Evolutionary conservation across 2,888 invertebrate species (phyloP).

Genomic region (Tridacna gigas): DNA sequence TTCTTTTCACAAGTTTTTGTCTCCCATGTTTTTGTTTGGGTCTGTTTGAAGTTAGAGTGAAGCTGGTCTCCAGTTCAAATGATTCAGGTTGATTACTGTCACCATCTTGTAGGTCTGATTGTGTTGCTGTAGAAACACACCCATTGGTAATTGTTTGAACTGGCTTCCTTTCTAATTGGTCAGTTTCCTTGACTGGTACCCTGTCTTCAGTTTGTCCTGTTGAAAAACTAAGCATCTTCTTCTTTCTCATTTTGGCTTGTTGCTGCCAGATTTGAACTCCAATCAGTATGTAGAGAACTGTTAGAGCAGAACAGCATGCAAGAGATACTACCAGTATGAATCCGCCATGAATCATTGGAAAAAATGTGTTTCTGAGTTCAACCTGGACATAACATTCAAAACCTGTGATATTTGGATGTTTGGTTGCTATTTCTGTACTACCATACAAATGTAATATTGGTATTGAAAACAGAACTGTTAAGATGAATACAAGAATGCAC

Average conservation of each 20-base stretch:
- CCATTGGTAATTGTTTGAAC: no score
- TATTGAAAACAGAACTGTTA: background rate
- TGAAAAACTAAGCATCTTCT: background rate
- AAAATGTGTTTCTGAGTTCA: background rate
- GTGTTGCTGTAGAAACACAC: no score
- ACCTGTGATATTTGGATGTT: background rate
- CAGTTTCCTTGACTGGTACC: no score
- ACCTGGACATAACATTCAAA: background rate
- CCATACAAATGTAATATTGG: conserved; percentile 3
- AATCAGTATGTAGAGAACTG: conserved; percentile 1
- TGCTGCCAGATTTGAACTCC: conserved; percentile 12
- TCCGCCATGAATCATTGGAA: background rate
- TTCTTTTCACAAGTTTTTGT: background rate
- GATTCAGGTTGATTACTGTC: no score
- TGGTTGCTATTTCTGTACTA: background rate
- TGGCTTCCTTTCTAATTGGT: no score
- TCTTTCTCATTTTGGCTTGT: conserved; percentile 5
- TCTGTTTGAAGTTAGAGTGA: no score
- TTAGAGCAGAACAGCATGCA: background rate
- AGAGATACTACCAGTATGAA: background rate
- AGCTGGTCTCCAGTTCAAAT: no score
- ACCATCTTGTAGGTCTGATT: no score
- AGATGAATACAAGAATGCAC: background rate
- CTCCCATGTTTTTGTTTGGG: no score
- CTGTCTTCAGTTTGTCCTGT: no score